Conservation (phyloP, 2,113 vertebrate species). For the Hyperopisus bebe region DNA sequence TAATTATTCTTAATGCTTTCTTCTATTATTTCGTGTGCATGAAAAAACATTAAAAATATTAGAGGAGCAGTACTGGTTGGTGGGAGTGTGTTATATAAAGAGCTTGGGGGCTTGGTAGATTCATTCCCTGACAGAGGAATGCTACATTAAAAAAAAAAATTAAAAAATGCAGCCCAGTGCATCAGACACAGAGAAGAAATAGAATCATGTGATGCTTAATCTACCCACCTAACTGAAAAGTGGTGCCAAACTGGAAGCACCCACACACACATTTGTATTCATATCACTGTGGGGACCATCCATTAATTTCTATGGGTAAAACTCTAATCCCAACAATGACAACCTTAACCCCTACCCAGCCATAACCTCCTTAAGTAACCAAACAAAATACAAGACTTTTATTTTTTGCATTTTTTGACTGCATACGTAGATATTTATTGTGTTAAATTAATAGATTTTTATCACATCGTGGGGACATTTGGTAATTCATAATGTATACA, state of each 20-base stretch:
- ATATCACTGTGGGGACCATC: background rate
- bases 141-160: background rate
- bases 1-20: background rate
- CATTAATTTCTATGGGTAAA: background rate
- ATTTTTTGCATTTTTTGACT: background rate
- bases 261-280: background rate
- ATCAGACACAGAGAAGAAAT: background rate
- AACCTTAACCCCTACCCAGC: background rate
- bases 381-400: background rate
- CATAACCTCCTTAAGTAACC: background rate
- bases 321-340: background rate
- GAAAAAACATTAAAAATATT: background rate
- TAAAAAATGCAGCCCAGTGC: background rate
- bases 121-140: conserved; percentile 13
- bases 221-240: background rate
- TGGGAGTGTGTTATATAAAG: background rate
- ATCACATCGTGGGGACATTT: background rate
- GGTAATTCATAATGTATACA: background rate
- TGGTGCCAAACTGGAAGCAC: background rate
- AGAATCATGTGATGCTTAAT: background rate
- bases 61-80: background rate
- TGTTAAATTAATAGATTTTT: background rate
- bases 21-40: background rate
- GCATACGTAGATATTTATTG: background rate
- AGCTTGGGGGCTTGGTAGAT: conserved; percentile 11